phyloP scores from a whole-genome alignment of 2,888 invertebrate species.

The Macrosoma leucophasiata region DNA sequence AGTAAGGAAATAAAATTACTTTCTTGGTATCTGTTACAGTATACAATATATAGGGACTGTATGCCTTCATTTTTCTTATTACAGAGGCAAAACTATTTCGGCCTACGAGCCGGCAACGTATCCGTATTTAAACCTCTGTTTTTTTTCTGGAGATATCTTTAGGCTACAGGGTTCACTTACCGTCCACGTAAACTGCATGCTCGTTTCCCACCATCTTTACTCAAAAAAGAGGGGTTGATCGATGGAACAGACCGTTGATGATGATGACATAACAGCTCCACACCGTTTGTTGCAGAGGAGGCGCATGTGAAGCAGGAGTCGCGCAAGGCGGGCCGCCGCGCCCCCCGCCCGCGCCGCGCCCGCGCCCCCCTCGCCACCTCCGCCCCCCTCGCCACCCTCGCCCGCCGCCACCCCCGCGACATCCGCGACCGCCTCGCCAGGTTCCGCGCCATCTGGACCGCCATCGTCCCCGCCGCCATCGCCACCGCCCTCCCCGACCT shows the following conservation, averaged over 20 bases:
- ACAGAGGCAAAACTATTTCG: no score
- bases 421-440: background rate
- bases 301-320: constrained; percentile 43
- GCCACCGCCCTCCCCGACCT: background rate
- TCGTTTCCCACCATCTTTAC: background rate
- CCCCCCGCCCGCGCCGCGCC: constrained; percentile 16
- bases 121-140: no score
- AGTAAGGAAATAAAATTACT: no score
- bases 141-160: no score
- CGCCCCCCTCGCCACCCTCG: constrained; percentile 8
- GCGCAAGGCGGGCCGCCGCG: constrained; percentile 21
- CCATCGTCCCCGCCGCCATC: constrained; percentile 22
- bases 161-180: no score
- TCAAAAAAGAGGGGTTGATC: no score
- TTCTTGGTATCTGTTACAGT: no score
- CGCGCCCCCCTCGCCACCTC: constrained; percentile 19
- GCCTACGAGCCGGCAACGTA: no score
- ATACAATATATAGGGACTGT: no score
- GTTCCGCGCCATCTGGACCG: constrained; percentile 1
- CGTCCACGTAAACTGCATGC: background rate
- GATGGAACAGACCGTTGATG: no score
- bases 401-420: constrained; percentile 5
- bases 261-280: no score
- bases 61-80: no score
- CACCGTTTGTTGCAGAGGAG: constrained; percentile 40